Evolutionary conservation across 2,888 invertebrate species (phyloP), one percentile per base, ranked within the genome.

Genomic region (Apoda limacodes): DNA sequence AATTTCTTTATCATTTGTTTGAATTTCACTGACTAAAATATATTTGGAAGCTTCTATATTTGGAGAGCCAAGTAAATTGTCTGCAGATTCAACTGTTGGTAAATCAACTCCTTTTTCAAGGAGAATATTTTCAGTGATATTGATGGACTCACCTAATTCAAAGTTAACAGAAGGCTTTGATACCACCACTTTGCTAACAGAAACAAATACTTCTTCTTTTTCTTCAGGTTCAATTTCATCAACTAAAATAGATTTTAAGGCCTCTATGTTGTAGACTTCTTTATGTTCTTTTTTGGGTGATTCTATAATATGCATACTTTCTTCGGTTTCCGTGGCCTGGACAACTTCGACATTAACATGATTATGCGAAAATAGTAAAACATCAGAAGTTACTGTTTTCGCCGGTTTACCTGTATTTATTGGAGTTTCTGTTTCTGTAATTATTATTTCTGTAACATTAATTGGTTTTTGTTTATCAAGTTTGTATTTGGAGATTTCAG

Each of bases 191-290:
- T 44, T 50, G 9, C 45, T 39, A 6, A 20, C n/a, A 9, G 36
- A 5, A 12, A 34, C 34, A 5, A 65, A 44, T 20, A 62, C 53
- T 39, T 56, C 51, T 14, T 53, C 46, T 20, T 39, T 52, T 50
- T 85, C 84, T 45, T 75, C 76, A 24, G 62, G 52, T 35, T 72
- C 65, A 15, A 80, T 58, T 66, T 85, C 82, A 17, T 65, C 83
- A 1, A 85, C 50, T 31, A 48, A 34, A 24, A 71, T 34, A 10
- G 68, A 47, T 42, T 51, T 59, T 1, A 50, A 38, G 9, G 56
- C 34, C 39, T 67, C 60, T 37, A 65, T 25, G 15, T 28, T 45
- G 25, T 61, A 24, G 19, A 53, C 43, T 12, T 51, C 48, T 11
- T 46, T 40, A 46, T 58, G 48, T 35, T 50, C 39, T 30, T 47